These are phyloP conservation scores for Penaeus indicus DNA, from an alignment of 1,140 invertebrate genomes.

Conservation along the genomic window DNA sequence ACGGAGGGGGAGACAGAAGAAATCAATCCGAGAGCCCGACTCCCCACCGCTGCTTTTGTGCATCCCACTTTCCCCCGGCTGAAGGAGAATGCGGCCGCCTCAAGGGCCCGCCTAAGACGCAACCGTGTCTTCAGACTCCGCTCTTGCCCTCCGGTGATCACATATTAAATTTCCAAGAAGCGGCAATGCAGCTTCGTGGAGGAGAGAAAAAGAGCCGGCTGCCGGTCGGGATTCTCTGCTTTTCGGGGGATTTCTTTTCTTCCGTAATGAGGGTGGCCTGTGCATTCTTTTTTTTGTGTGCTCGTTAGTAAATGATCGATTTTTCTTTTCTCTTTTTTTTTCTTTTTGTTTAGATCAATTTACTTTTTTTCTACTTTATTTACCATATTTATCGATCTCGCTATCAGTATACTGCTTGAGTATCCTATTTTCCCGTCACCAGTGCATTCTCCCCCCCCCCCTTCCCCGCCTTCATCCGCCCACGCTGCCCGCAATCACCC, in stretches of 20 bases:
- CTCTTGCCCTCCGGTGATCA: no score
- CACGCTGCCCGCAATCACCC: neutral
- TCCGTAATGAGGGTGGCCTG: no score
- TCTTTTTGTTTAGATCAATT: no score
- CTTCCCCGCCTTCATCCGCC: neutral
- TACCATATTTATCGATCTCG: neutral
- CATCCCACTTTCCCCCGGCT: conserved; percentile 33
- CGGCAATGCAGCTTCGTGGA: no score
- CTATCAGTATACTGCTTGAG: no score
- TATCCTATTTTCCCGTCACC: neutral
- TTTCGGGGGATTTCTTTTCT: no score
- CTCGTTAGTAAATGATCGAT: no score
- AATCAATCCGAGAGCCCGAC: conserved; percentile 39
- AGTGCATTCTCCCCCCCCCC: neutral
- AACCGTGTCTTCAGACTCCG: neutral
- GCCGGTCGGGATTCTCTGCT: no score
- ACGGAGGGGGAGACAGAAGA: conserved; percentile 23
- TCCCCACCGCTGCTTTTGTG: conserved; percentile 33
- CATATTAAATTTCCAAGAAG: no score
- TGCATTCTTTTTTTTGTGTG: no score
- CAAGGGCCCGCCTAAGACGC: conserved; percentile 51
- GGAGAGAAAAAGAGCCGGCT: no score
- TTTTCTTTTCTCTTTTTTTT: no score
- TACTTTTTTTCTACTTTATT: neutral
- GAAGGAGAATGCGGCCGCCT: conserved; percentile 39